These are phyloP conservation scores for Diaphora mendica DNA, from an alignment of 2,888 invertebrate species.

Conservation along the genomic window DNA sequence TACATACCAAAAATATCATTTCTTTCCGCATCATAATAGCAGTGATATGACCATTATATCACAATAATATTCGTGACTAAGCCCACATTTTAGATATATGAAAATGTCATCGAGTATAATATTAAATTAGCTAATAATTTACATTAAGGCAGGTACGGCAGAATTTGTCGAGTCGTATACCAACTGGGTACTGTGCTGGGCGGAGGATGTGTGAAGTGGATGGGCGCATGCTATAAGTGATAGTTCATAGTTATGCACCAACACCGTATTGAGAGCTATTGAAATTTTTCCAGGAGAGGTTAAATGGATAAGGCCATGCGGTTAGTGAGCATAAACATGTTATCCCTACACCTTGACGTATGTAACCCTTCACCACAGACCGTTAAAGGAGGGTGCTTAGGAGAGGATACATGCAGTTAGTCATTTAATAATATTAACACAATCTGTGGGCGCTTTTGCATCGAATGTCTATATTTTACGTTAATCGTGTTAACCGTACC, in stretches of 20 bases:
- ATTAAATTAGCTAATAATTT: constrained; percentile 41
- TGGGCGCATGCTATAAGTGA: constrained; percentile 74
- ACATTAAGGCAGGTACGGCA: constrained; percentile 39
- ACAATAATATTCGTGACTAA: constrained; percentile 66
- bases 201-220: constrained; percentile 65
- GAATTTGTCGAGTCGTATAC: constrained; percentile 1
- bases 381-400: constrained; percentile 64
- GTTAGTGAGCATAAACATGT: constrained; percentile 64
- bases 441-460: constrained; percentile 51
- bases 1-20: constrained; percentile 82
- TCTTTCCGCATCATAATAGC: constrained; percentile 73
- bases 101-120: constrained; percentile 18
- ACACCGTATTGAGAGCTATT: constrained; percentile 53
- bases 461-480: background rate
- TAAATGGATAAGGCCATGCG: constrained; percentile 66
- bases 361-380: constrained; percentile 63
- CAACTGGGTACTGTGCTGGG: constrained; percentile 56
- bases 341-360: constrained; percentile 58
- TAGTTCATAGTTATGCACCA: constrained; percentile 63
- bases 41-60: constrained; percentile 82
- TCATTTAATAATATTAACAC: constrained; percentile 54
- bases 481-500: constrained; percentile 37
- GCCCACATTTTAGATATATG: constrained; percentile 38
- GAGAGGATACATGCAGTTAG: constrained; percentile 76
- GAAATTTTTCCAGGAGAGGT: constrained; percentile 54